These are phyloP conservation scores for Heteromyza rotundicornis DNA, from an alignment of 2,888 invertebrate genomes.

Conservation along the genomic window DNA sequence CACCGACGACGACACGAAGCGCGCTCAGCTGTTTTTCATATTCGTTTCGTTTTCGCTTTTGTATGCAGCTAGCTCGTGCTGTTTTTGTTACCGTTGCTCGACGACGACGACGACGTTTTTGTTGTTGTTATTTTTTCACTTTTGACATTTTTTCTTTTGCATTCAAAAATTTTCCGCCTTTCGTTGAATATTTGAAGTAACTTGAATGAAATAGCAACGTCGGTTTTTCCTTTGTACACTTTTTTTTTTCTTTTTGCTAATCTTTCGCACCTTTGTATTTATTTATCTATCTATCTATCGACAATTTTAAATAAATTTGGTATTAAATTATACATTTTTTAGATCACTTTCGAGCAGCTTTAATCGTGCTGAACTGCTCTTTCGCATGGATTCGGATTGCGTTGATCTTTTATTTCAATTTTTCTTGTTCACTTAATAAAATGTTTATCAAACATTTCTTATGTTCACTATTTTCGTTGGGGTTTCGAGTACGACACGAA, in stretches of 20 bases:
- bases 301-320: neutral
- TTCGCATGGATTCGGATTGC: neutral
- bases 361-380: too few relatives aligned
- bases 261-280: neutral
- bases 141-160: conserved; percentile 49
- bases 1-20: neutral
- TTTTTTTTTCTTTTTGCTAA: neutral
- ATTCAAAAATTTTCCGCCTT: conserved; percentile 50
- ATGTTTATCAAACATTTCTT: conserved; percentile 4
- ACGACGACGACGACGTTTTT: conserved; percentile 9
- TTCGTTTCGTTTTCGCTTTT: neutral
- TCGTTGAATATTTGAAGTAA: conserved; percentile 18
- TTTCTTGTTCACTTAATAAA: neutral
- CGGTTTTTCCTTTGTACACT: conserved; percentile 19
- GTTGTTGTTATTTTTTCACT: conserved; percentile 43
- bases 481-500: neutral
- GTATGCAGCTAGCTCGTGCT: neutral
- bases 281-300: neutral
- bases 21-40: conserved; percentile 17
- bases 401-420: neutral
- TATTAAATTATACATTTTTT: neutral
- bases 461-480: conserved; percentile 2
- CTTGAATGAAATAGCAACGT: neutral
- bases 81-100: conserved; percentile 7
- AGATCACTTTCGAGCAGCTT: too few relatives aligned